phyloP scores from a whole-genome alignment of 2,113 vertebrate genomes.

The Cynocephalus volans region DNA sequence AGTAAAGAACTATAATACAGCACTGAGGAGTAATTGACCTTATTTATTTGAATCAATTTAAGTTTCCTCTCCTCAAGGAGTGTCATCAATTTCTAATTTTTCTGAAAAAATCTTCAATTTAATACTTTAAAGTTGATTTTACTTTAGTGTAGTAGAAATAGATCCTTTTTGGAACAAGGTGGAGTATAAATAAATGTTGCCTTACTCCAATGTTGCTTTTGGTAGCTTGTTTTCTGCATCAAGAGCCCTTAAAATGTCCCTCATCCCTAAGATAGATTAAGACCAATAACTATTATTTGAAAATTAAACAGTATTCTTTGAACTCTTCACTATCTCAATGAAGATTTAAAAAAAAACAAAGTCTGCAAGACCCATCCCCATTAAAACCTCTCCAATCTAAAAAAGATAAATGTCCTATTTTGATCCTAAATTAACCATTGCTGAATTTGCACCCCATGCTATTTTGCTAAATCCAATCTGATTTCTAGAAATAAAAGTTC shows the following conservation, averaged over 20 bases:
- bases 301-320: constrained; percentile 43
- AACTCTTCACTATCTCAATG: neutral
- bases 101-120: neutral
- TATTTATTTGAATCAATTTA: constrained; percentile 32
- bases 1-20: neutral
- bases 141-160: constrained; percentile 30
- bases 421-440: neutral
- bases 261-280: neutral
- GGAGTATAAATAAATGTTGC: neutral
- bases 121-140: neutral
- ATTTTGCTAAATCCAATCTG: neutral
- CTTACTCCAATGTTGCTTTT: neutral
- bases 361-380: neutral
- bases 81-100: constrained; percentile 15
- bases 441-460: neutral
- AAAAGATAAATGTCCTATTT: constrained; percentile 5
- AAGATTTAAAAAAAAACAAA: neutral
- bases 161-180: neutral
- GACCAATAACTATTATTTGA: neutral
- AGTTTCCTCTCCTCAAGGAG: neutral
- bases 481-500: constrained; percentile 45
- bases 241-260: neutral
- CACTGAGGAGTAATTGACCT: neutral
- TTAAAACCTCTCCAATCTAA: neutral
- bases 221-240: neutral